phyloP scores from a whole-genome alignment of 2,797 vertebrate genomes.

The Hyperoplus immaculatus region DNA sequence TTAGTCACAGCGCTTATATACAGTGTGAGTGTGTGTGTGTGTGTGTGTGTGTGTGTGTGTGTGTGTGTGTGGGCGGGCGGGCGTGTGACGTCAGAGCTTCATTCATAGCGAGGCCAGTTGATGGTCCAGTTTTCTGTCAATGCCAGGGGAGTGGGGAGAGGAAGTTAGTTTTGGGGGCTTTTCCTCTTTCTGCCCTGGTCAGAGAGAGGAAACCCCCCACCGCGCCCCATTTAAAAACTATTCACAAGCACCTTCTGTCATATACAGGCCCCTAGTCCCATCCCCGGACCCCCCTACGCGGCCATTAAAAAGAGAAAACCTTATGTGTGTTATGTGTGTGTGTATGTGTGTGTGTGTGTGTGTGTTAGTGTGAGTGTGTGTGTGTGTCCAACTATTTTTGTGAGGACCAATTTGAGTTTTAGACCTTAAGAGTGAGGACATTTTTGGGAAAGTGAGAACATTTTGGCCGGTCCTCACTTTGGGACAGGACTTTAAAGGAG shows the following conservation, averaged over 20 bases:
- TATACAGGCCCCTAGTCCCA: constrained; percentile 8
- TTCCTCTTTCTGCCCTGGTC: constrained; percentile 44
- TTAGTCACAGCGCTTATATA: constrained; percentile 77
- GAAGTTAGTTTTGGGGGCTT: constrained; percentile 49
- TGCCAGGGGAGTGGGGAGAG: constrained; percentile 36
- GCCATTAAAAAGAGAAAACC: constrained; percentile 65
- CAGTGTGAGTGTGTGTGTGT: constrained; percentile 32
- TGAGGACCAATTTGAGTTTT: no score
- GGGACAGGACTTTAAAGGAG: no score
- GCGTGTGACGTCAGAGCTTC: constrained; percentile 69
- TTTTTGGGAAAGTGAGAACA: no score
- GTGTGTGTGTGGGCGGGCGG: constrained; percentile 45
- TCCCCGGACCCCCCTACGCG: background rate
- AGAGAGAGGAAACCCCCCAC: background rate
- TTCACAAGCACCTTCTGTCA: constrained; percentile 55
- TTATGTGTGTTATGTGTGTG: constrained; percentile 33
- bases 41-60: constrained; percentile 39
- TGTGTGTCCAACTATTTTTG: no score
- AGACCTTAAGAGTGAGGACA: no score
- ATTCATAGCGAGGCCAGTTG: constrained; percentile 74
- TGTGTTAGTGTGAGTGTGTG: no score
- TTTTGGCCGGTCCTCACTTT: no score
- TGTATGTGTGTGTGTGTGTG: constrained; percentile 46
- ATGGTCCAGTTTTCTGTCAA: constrained; percentile 62
- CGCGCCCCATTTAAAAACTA: constrained; percentile 41